phyloP scores from a whole-genome alignment of 1,140 invertebrate genomes.

The Listronotus oregonensis region DNA sequence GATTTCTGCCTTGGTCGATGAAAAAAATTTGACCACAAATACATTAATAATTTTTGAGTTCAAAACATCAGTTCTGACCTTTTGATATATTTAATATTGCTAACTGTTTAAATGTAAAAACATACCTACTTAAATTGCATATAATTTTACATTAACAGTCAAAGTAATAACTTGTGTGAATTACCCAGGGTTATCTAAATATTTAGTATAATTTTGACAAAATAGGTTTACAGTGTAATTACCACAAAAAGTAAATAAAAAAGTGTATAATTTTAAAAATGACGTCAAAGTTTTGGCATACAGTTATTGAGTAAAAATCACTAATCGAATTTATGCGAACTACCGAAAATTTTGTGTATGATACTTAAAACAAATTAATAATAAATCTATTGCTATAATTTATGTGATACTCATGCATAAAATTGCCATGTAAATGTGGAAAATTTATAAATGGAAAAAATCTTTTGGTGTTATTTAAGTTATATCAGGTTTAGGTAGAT shows the following conservation, averaged over 20 bases:
- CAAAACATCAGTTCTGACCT: conserved; percentile 9
- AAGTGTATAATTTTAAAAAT: too few relatives aligned
- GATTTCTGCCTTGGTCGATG: neutral
- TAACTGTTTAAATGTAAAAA: conserved; percentile 5
- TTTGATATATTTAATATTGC: conserved; percentile 19
- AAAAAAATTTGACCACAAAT: conserved; percentile 12
- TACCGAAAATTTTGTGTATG: too few relatives aligned
- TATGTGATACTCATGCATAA: too few relatives aligned
- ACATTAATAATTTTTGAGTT: conserved; percentile 24
- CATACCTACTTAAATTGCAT: conserved; percentile 5
- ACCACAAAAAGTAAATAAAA: neutral
- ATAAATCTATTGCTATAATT: too few relatives aligned
- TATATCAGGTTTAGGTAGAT: too few relatives aligned
- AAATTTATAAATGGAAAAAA: too few relatives aligned
- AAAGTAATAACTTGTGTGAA: conserved; percentile 1
- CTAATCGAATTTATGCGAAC: too few relatives aligned
- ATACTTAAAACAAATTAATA: too few relatives aligned
- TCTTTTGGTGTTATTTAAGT: too few relatives aligned
- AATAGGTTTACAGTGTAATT: neutral
- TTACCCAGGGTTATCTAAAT: neutral
- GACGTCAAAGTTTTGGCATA: neutral
- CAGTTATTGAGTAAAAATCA: neutral
- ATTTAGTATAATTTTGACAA: conserved; percentile 2
- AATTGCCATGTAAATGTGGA: too few relatives aligned
- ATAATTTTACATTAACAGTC: neutral